These are phyloP conservation scores for Trachelipus rathkii DNA, from an alignment of 1,140 invertebrate genomes.

Conservation along the genomic window DNA sequence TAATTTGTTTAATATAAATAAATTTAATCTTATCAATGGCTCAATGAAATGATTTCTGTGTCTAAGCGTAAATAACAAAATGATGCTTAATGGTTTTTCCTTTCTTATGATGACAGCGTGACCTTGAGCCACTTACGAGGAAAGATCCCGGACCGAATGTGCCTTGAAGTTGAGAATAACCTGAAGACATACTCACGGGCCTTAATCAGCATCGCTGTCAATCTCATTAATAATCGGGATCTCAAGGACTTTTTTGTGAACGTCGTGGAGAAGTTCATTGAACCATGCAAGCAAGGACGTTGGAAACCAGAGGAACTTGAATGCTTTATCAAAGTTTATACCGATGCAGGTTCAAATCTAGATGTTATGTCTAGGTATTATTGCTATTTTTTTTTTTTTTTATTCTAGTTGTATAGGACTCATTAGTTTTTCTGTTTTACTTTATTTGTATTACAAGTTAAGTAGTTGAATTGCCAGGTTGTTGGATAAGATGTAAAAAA, in stretches of 20 bases:
- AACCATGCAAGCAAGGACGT: conserved; percentile 61
- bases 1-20: no score
- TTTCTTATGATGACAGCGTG: conserved; percentile 23
- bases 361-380: conserved; percentile 5
- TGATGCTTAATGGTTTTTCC: not conserved
- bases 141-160: conserved; percentile 63
- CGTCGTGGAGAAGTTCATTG: conserved; percentile 59
- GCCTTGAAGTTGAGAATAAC: conserved; percentile 70
- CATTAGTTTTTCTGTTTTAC: no score
- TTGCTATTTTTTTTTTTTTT: not conserved
- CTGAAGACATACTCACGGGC: conserved; percentile 77
- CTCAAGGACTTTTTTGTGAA: conserved; percentile 61
- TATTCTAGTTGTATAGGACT: not conserved
- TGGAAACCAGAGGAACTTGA: conserved; percentile 68
- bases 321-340: conserved; percentile 58
- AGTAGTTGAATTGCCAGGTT: no score
- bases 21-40: no score
- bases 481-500: no score
- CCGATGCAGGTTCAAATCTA: conserved; percentile 27
- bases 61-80: not conserved
- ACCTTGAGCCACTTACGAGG: conserved; percentile 38
- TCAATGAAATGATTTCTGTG: no score
- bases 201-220: conserved; percentile 74
- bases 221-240: conserved; percentile 79
- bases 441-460: no score